Percentiles rank a stretch among this genome's conserved stretches.
These are phyloP conservation scores for Cyphomyrmex costatus DNA, from an alignment of 1,140 invertebrate species.

Conservation along the genomic window DNA sequence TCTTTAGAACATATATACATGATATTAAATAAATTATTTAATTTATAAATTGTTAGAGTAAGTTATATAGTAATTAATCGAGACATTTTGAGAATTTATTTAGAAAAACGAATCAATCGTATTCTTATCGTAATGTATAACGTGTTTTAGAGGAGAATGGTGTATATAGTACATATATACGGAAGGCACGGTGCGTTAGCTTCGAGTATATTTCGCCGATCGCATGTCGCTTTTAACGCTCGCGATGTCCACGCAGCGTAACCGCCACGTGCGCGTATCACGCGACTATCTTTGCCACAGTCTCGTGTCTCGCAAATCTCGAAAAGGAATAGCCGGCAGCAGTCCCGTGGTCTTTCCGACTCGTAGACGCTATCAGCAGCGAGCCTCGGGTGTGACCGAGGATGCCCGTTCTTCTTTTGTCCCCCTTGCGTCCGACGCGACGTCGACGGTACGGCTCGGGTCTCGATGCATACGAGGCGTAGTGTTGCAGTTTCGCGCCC, in stretches of 20 bases:
- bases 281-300: conserved; percentile 46
- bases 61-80: not conserved
- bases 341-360: conserved; percentile 48
- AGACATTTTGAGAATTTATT: not conserved
- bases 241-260: conserved; percentile 25
- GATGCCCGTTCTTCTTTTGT: conserved; percentile 58
- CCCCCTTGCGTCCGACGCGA: conserved; percentile 8
- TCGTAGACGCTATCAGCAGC: conserved; percentile 69
- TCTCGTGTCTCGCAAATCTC: conserved; percentile 71
- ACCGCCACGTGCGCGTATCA: conserved; percentile 11
- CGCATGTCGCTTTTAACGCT: conserved; percentile 13
- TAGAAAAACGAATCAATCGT: not conserved
- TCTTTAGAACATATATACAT: not conserved
- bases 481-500: conserved; percentile 77
- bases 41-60: not conserved
- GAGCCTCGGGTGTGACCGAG: conserved; percentile 64
- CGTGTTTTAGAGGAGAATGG: not conserved
- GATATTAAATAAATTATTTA: not conserved
- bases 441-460: conserved; percentile 30
- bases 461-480: conserved; percentile 52
- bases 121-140: not conserved
- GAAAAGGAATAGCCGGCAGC: conserved; percentile 64
- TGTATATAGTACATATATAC: not conserved
- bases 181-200: conserved; percentile 15
- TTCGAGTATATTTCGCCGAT: not conserved